Base-by-base conservation (phyloP, 2,113 vertebrate species). In the Panurus biarmicus region DNA sequence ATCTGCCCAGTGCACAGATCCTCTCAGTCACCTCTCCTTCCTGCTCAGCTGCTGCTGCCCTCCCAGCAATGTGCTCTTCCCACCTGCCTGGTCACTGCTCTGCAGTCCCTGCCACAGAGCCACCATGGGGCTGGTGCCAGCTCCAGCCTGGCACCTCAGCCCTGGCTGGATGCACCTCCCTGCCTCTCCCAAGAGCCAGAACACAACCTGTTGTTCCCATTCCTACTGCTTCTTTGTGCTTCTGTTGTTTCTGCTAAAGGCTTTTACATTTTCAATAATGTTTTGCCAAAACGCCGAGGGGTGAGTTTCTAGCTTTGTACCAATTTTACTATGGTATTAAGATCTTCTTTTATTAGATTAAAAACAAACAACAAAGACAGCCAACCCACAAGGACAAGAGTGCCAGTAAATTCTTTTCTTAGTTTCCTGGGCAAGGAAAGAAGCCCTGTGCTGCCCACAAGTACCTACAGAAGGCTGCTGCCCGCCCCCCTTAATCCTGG, bases 261-360 rank as follows among this genome's bases (percentile, higher is more conserved):
- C 85, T 95, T 94, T 93, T 38, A 67, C 82, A 88, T 95, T 94
- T 88, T 86, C 95, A 96, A 82, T 94, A 74, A 94, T 81, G 76
- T 95, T 96, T 84, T 2, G 90, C 94, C 91, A 97, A 88, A 95
- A 94, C 0, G 82, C 96, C 69, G 6, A 45, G 14, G 79, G 96
- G 82, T 0, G 4, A 95, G 92, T 94, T 94, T 95, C 85, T 58
- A 95, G 95, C 93, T 95, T 91, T 93, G 91, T 80, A 93, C 93
- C 17, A 3, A 95, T 94, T 96, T 93, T 89, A 85, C 95, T 89
- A 87, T 60, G 90, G 93, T 93, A 97, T 94, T 94, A 96, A 95
- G 90, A 95, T 83, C 85, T 91, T 71, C 82, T 90, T 95, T 95
- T 94, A 95, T 95, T 95, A 94, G 96, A 96, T 94, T 93, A 95